Percentiles rank a stretch among this genome's conserved stretches.
Evolutionary conservation across 2,797 vertebrate species (phyloP).

Genomic region (Macropodus opercularis): DNA sequence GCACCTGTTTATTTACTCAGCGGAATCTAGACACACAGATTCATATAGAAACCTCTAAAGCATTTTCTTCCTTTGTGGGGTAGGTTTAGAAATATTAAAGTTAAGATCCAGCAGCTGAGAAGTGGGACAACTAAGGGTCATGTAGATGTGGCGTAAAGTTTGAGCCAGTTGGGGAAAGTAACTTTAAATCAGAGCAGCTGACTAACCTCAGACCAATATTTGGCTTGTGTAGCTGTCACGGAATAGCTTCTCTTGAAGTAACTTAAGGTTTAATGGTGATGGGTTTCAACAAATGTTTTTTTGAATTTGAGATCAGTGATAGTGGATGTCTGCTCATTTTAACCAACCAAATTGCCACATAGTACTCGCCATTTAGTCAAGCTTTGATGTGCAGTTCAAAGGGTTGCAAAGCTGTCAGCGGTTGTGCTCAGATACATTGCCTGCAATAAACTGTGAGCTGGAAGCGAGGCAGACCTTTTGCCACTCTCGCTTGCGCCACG

Average conservation of each 20-base stretch:
- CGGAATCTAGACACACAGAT: constrained; percentile 53
- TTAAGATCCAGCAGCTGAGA: constrained; percentile 60
- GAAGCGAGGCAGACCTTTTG: constrained; percentile 43
- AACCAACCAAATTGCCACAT: constrained; percentile 50
- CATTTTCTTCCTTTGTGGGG: constrained; percentile 34
- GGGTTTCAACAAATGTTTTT: constrained; percentile 23
- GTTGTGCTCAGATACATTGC: constrained; percentile 66
- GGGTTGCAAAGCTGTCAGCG: constrained; percentile 62
- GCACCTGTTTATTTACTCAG: constrained; percentile 58
- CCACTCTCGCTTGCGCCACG: constrained; percentile 27
- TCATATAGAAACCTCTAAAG: constrained; percentile 27
- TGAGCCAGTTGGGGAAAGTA: constrained; percentile 42
- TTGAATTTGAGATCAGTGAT: constrained; percentile 38
- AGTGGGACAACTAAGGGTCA: constrained; percentile 45
- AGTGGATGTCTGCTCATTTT: constrained; percentile 48
- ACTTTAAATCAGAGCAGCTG: constrained; percentile 50
- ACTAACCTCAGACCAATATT: constrained; percentile 19
- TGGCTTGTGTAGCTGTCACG: neutral
- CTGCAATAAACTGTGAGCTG: constrained; percentile 55
- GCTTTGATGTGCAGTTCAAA: constrained; percentile 71
- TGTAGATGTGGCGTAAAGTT: constrained; percentile 35
- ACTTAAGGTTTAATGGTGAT: constrained; percentile 23
- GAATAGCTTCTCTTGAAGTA: constrained; percentile 20
- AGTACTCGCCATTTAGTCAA: constrained; percentile 56
- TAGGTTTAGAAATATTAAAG: constrained; percentile 53